Evolutionary conservation across 1,140 invertebrate species (phyloP).

Genomic region (Drosophila hydei): DNA sequence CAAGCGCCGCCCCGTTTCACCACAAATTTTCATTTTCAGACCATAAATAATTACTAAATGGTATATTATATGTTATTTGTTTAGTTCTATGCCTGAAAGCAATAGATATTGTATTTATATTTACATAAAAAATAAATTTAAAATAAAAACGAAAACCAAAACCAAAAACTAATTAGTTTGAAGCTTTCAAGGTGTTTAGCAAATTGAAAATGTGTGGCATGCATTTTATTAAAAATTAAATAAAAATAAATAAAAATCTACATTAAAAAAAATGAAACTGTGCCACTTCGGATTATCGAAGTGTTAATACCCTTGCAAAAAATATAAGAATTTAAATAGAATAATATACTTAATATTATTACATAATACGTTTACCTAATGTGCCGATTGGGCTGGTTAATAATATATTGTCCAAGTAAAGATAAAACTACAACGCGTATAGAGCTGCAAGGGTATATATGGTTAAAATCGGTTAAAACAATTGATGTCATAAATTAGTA

Average conservation of each 20-base stretch:
- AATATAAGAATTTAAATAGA: not conserved
- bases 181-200: conserved; percentile 9
- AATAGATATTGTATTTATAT: conserved; percentile 22
- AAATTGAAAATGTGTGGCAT: conserved; percentile 70
- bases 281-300: not conserved
- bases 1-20: not conserved
- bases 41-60: conserved; percentile 8
- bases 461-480: conserved; percentile 18
- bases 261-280: not conserved
- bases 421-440: no score
- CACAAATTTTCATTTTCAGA: not conserved
- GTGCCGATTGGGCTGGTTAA: not conserved
- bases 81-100: conserved; percentile 15
- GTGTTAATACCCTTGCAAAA: conserved; percentile 1
- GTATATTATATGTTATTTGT: conserved; percentile 6
- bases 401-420: no score
- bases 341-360: not conserved
- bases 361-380: not conserved
- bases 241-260: not conserved
- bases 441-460: conserved; percentile 18
- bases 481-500: conserved; percentile 4
- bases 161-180: conserved; percentile 14
- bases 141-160: conserved; percentile 14
- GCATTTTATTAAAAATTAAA: conserved; percentile 37
- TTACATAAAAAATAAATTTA: not conserved